Percentiles rank a stretch among this genome's conserved stretches.
These are phyloP conservation scores for Aproaerema taeniolella DNA, from an alignment of 2,888 invertebrate genomes.

Conservation along the genomic window DNA sequence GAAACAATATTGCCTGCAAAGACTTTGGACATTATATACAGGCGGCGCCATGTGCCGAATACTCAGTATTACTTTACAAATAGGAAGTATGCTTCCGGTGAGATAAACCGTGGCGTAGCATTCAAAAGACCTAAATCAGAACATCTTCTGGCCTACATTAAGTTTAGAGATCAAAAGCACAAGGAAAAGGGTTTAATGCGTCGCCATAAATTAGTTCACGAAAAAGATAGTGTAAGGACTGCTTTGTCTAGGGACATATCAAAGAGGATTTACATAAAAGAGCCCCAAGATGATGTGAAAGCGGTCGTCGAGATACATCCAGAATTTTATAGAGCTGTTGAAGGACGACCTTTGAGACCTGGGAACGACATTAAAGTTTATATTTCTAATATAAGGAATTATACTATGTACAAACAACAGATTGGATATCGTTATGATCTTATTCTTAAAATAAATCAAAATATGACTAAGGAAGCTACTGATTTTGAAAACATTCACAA, in stretches of 20 bases:
- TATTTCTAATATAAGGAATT: slow-evolving; percentile 67
- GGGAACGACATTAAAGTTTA: slow-evolving; percentile 78
- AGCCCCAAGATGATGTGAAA: slow-evolving; percentile 71
- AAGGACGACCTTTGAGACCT: slow-evolving; percentile 77
- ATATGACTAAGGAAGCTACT: slow-evolving; percentile 45
- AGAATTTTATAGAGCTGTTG: slow-evolving; percentile 79
- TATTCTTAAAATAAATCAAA: slow-evolving; percentile 54
- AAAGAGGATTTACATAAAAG: slow-evolving; percentile 74
- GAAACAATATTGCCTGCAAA: slow-evolving; percentile 64
- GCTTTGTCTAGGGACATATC: slow-evolving; percentile 73
- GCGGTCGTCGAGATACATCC: slow-evolving; percentile 81
- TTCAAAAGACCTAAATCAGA: slow-evolving; percentile 60
- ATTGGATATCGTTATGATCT: slow-evolving; percentile 64
- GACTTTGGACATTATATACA: slow-evolving; percentile 62
- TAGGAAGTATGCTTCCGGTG: slow-evolving; percentile 45
- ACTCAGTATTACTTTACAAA: slow-evolving; percentile 68
- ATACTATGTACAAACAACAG: slow-evolving; percentile 69
- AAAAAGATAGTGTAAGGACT: slow-evolving; percentile 60
- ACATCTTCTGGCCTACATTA: slow-evolving; percentile 63
- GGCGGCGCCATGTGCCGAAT: slow-evolving; percentile 62
- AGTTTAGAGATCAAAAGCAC: slow-evolving; percentile 61
- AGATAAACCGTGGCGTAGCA: slow-evolving; percentile 30
- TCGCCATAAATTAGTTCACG: slow-evolving; percentile 45
- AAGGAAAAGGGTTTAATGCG: slow-evolving; percentile 42
- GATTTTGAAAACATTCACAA: slow-evolving; percentile 43